Evolutionary conservation across 2,888 invertebrate species (phyloP), one percentile per base, ranked within the genome.

Genomic region (Tetragonisca angustula): DNA sequence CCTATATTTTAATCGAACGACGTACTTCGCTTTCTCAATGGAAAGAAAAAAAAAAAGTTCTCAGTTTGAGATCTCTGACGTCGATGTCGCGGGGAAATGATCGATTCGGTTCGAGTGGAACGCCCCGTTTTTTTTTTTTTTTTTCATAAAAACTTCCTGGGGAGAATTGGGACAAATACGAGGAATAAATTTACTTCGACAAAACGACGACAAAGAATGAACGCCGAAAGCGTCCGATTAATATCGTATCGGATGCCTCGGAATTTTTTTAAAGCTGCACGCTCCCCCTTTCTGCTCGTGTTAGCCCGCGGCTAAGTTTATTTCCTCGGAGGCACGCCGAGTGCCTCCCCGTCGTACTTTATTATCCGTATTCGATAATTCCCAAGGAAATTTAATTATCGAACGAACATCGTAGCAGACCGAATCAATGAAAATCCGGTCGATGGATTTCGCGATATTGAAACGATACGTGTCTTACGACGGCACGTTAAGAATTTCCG

Each of bases 381-480:
- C 49, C 49, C 36, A 69, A 49, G 75, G 32, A 82, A 83, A 84
- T 84, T 84, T 83, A 84, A 84, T 84, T 83, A 83, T 83, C 83
- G 72, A 49, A 75, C 32, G 62, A 50, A 56, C 59, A 76, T 70
- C 54, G 68, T 27, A 27, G 52, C 54, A 36, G 61, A 62, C 43
- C 36, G 50, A 61, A 56, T 74, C 24, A 32, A 70, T 72, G 70
- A 75, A 78, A 71, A 71, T 75, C 9, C 21, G 56, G 52, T 50
- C 49, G 68, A 27, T 36, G 54, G 21, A 54, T 52, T 68, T 54
- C 59, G n/a, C 43, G 50, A 68, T 75, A 83, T 83, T 71, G 82
- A 65, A 59, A 36, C 69, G 82, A 71, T 70, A 72, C 72, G 72
- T 69, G 79, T 72, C 80, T 81, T 70, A 64, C 65, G 32, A 13